phyloP scores from a whole-genome alignment of 1,140 invertebrate species.

The Rhysida immarginata region DNA sequence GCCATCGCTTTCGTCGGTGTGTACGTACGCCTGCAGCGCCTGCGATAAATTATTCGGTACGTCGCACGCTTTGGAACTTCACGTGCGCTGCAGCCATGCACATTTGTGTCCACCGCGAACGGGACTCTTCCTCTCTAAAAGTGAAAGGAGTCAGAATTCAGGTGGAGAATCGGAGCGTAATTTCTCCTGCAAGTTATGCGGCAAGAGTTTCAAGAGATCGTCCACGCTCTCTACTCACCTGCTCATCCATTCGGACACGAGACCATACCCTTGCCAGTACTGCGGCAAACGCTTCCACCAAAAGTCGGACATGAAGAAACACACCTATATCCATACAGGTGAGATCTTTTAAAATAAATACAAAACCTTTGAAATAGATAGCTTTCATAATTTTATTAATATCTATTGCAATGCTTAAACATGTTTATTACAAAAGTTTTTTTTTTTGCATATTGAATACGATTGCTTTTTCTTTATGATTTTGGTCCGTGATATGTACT shows the following conservation, averaged over 20 bases:
- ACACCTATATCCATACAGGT: constrained; percentile 99
- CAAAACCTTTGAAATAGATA: too few relatives aligned
- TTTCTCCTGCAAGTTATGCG: constrained; percentile 92
- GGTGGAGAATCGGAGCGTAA: constrained; percentile 84
- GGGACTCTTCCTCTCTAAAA: too few relatives aligned
- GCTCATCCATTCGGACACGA: constrained; percentile 93
- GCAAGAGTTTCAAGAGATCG: constrained; percentile 93
- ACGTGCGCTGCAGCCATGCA: constrained; percentile 75
- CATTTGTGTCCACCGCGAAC: constrained; percentile 87
- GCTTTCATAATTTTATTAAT: too few relatives aligned
- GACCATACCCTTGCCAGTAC: constrained; percentile 88
- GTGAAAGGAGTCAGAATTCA: too few relatives aligned
- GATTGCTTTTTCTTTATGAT: too few relatives aligned
- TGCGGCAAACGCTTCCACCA: constrained; percentile 98
- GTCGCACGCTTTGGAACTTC: constrained; percentile 84
- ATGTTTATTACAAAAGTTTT: too few relatives aligned
- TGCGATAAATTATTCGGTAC: constrained; percentile 97
- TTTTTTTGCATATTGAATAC: too few relatives aligned
- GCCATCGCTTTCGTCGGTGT: constrained; percentile 42
- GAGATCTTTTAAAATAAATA: too few relatives aligned
- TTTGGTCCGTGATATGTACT: too few relatives aligned
- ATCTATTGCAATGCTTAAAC: too few relatives aligned
- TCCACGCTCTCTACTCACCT: constrained; percentile 95
- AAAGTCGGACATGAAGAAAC: constrained; percentile 99
- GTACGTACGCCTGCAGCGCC: constrained; percentile 88